These are phyloP conservation scores for Podarcis lilfordi DNA, from an alignment of 2,797 vertebrate species.

Conservation along the genomic window DNA sequence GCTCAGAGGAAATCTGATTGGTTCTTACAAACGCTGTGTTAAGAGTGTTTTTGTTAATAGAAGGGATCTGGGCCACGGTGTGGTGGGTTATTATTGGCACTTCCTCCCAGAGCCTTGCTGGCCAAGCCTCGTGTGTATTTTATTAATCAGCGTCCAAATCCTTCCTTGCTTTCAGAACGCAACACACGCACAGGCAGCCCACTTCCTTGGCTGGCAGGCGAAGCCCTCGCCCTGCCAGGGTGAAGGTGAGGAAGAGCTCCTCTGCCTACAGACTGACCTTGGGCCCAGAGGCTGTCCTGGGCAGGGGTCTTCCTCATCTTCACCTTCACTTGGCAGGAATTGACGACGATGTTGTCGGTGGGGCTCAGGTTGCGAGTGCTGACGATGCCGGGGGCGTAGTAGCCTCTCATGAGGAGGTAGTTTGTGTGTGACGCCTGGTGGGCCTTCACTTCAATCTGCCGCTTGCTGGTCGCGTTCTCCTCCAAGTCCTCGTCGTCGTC, in stretches of 20 bases:
- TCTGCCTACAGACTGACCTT: background rate
- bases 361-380: slow-evolving; percentile 87
- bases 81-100: too few relatives aligned
- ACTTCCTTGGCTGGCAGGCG: background rate
- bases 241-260: background rate
- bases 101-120: too few relatives aligned
- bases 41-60: too few relatives aligned
- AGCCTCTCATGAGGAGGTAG: slow-evolving; percentile 94
- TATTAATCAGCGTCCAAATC: too few relatives aligned
- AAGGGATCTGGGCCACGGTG: too few relatives aligned
- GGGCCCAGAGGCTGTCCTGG: slow-evolving; percentile 69
- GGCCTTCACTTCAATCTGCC: slow-evolving; percentile 85
- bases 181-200: too few relatives aligned
- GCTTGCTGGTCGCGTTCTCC: slow-evolving; percentile 78
- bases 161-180: too few relatives aligned
- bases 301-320: slow-evolving; percentile 79
- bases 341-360: slow-evolving; percentile 92
- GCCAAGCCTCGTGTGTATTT: too few relatives aligned
- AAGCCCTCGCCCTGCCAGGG: background rate
- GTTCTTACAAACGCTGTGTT: too few relatives aligned
- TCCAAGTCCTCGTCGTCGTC: slow-evolving; percentile 83
- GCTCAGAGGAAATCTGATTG: too few relatives aligned
- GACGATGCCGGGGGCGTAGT: slow-evolving; percentile 86
- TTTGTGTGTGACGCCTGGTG: slow-evolving; percentile 95
- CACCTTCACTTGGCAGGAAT: slow-evolving; percentile 87